These are phyloP conservation scores for Galerucella nymphaeae DNA, from an alignment of 2,888 invertebrate genomes.

Conservation along the genomic window DNA sequence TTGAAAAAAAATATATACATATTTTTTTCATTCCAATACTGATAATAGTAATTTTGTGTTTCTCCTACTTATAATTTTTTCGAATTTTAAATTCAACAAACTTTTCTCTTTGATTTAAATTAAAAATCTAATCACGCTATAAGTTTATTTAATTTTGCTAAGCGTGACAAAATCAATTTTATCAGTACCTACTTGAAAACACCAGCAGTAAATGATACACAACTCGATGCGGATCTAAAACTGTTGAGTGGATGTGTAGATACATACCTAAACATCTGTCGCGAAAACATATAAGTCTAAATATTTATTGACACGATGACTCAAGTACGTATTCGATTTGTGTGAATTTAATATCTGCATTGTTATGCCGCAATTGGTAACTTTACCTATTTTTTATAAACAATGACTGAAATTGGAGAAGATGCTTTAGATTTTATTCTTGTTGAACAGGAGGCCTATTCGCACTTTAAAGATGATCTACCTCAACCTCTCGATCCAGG, in stretches of 20 bases:
- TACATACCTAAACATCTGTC: not conserved
- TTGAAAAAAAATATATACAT: too few relatives aligned
- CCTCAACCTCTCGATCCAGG: conserved; percentile 52
- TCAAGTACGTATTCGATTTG: not conserved
- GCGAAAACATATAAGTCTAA: not conserved
- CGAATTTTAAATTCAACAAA: too few relatives aligned
- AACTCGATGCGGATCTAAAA: not conserved
- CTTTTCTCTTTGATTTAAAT: too few relatives aligned
- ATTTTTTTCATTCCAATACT: too few relatives aligned
- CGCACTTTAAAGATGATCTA: conserved; percentile 51
- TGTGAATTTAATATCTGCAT: not conserved
- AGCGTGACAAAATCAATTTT: not conserved
- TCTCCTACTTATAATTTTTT: too few relatives aligned
- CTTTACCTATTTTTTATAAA: conserved; percentile 11
- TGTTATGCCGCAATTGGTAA: not conserved
- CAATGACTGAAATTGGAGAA: conserved; percentile 41
- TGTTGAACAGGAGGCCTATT: conserved; percentile 48
- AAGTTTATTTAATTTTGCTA: not conserved
- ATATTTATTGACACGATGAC: not conserved
- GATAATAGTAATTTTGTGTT: too few relatives aligned
- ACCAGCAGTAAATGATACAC: not conserved
- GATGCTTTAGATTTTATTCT: conserved; percentile 50
- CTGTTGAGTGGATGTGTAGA: not conserved
- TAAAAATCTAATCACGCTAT: not conserved
- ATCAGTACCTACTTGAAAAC: not conserved